Evolutionary conservation across 1,140 invertebrate species (phyloP), one percentile per base, ranked within the genome.

Genomic region (Argopecten irradians): DNA sequence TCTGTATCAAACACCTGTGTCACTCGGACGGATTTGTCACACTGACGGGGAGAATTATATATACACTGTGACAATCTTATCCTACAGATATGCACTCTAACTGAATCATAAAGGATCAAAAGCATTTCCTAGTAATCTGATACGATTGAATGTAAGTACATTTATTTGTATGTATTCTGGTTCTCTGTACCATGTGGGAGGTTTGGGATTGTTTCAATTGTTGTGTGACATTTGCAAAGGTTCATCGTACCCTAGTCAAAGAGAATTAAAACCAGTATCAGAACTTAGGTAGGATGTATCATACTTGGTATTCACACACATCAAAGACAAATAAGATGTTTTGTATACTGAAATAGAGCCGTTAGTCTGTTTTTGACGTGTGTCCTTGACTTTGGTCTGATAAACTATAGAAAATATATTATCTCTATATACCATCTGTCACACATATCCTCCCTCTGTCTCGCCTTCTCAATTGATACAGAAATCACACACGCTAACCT

Each of bases 1-100:
- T 71, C n/a, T n/a, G 55, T 71, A 71, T 71, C 55, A 71, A 71
- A 71, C 55, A 71, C 55, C 55, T 71, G 55, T 71, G 55, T 16
- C 55, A 71, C 22, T 71, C 22, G 1, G 55, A 46, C 22, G 1
- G 55, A 46, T 71, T 71, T 71, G 14, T 71, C 55, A 71, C 55
- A 71, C 19, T n/a, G n/a, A n/a, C n/a, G n/a, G n/a, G n/a, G n/a
- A n/a, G n/a, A n/a, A n/a, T n/a, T n/a, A 71, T 71, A 5, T 71
- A 71, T 22, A 46, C 22, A 16, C 11, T 28, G 22, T 71, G 55
- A 71, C 55, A 71, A 7, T 71, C 16, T 71, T 71, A n/a, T 71
- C 43, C 22, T 46, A 46, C 14, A 39, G 5, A 39, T 39, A 39
- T 39, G 13, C 13, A 39, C 36, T 39, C 5, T 39, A 46, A 22